A percentile compares a stretch with the other conserved stretches of the same genome.
phyloP scores from a whole-genome alignment of 1,140 invertebrate species.

The Orchestia grillus region DNA sequence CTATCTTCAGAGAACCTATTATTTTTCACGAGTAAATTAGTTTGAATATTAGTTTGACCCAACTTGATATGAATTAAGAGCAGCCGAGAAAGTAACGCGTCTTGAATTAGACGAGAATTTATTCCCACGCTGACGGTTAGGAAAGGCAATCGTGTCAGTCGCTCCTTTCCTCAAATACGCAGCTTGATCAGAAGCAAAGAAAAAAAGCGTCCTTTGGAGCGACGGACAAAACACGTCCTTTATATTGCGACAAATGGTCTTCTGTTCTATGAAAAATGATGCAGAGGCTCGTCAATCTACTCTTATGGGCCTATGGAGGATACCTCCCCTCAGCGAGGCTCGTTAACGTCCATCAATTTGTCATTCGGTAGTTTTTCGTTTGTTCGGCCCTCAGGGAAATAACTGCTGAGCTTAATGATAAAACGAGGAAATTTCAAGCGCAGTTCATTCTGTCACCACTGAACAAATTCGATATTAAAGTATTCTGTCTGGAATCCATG shows the following conservation, averaged over 20 bases:
- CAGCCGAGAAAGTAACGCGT: neutral
- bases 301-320: neutral
- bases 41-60: neutral
- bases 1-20: neutral
- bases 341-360: neutral
- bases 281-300: neutral
- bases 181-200: neutral
- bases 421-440: neutral
- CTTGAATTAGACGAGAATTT: neutral
- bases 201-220: neutral
- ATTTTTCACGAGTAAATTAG: no score
- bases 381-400: neutral
- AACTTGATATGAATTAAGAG: neutral
- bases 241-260: neutral
- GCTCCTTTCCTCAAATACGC: neutral
- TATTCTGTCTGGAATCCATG: no score
- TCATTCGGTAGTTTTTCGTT: neutral
- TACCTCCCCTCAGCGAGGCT: neutral
- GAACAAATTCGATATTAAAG: no score
- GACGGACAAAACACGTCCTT: neutral
- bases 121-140: neutral
- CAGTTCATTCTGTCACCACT: no score
- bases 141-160: neutral
- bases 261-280: neutral
- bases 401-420: neutral